A percentile compares a stretch with the other conserved stretches of the same genome.
Evolutionary conservation across 2,113 vertebrate species (phyloP).

Genomic region (Amblyopsis rosae): DNA sequence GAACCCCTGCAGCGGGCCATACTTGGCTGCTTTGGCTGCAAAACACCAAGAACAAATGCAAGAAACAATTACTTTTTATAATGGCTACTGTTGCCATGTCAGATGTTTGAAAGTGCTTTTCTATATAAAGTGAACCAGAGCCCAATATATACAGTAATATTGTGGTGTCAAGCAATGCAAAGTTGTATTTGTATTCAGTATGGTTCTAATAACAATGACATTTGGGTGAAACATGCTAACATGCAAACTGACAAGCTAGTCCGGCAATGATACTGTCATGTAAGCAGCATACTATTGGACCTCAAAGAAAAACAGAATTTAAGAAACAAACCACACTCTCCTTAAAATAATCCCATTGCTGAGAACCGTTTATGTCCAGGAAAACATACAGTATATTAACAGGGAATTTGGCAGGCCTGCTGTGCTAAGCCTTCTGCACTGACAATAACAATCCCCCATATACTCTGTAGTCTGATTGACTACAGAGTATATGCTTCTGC

Average conservation of each 20-base stretch:
- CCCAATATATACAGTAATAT: no score
- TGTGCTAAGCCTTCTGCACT: constrained; percentile 36
- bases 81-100: not conserved
- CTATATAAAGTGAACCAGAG: not conserved
- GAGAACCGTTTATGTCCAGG: constrained; percentile 39
- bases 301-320: constrained; percentile 9
- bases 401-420: not conserved
- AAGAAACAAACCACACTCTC: constrained; percentile 22
- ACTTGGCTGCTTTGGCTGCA: constrained; percentile 81
- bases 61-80: no score
- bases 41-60: constrained; percentile 12
- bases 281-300: not conserved
- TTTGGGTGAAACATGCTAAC: no score
- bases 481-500: constrained; percentile 8
- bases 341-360: constrained; percentile 45
- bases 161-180: no score
- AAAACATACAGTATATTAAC: constrained; percentile 41
- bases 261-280: no score
- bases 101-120: not conserved
- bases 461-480: not conserved
- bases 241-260: no score
- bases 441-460: not conserved
- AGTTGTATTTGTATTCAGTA: no score
- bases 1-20: constrained; percentile 73
- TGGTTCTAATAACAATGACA: no score